Conservation (phyloP, 2,888 invertebrate species). For the Cerastis rubricosa region DNA sequence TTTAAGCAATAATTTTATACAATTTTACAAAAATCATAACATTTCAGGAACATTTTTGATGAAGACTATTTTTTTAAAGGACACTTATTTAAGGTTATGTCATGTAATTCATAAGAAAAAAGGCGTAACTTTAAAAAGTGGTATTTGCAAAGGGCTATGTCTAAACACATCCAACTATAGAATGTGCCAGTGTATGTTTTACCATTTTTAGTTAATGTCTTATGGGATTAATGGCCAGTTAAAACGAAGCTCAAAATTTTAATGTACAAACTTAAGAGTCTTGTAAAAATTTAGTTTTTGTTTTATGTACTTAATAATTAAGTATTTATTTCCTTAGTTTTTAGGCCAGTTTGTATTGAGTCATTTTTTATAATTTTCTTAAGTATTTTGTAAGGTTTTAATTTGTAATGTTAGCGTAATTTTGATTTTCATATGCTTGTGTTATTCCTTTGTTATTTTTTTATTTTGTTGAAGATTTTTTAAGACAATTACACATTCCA, state of each 20-base stretch:
- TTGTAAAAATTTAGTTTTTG: slow-evolving; percentile 75
- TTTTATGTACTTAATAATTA: slow-evolving; percentile 72
- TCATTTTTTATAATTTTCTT: slow-evolving; percentile 78
- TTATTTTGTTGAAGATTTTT: slow-evolving; percentile 85
- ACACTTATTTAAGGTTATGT: background rate
- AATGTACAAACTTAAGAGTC: slow-evolving; percentile 84
- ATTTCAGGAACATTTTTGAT: background rate
- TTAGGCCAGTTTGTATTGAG: slow-evolving; percentile 88
- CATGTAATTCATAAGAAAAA: background rate
- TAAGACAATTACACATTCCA: slow-evolving; percentile 82
- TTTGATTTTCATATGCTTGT: slow-evolving; percentile 76
- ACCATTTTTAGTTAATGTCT: slow-evolving; percentile 79
- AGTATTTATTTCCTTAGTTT: slow-evolving; percentile 88
- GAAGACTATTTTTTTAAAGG: background rate
- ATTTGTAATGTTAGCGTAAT: slow-evolving; percentile 75
- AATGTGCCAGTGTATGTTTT: slow-evolving; percentile 79
- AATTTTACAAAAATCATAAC: background rate
- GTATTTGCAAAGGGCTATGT: slow-evolving; percentile 37
- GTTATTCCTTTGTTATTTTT: slow-evolving; percentile 83
- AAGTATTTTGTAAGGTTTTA: slow-evolving; percentile 69
- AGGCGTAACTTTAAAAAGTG: background rate
- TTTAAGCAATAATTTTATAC: background rate
- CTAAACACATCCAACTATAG: slow-evolving; percentile 61
- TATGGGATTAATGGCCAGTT: slow-evolving; percentile 88
- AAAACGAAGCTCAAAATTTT: slow-evolving; percentile 87